These are phyloP conservation scores for Nemopilema nomurai DNA, from an alignment of 30 jellyfish, hydroid and myxozoan genomes.

Conservation along the genomic window DNA sequence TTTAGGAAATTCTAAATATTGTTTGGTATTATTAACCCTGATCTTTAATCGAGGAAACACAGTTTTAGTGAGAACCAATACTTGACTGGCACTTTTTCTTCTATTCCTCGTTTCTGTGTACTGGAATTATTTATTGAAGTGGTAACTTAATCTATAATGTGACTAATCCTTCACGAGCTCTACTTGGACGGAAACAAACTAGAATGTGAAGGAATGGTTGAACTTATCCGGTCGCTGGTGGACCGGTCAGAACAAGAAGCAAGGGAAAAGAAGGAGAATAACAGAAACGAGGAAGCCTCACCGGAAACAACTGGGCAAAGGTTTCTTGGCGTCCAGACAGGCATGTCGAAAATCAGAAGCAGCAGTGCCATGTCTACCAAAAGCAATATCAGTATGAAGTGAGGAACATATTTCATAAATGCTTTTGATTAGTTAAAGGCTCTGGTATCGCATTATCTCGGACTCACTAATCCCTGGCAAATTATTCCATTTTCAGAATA, in stretches of 20 bases:
- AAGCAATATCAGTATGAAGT: neutral
- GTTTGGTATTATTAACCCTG: too few relatives aligned
- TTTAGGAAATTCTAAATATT: too few relatives aligned
- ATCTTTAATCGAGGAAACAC: too few relatives aligned
- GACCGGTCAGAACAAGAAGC: slow-evolving; percentile 79
- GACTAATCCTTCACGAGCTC: slow-evolving; percentile 40
- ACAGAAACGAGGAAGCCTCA: neutral
- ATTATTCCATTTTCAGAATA: too few relatives aligned
- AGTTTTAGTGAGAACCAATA: too few relatives aligned
- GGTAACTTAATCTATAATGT: neutral
- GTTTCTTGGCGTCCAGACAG: slow-evolving; percentile 41
- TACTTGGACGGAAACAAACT: slow-evolving; percentile 75
- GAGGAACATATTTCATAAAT: too few relatives aligned
- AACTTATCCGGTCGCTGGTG: slow-evolving; percentile 58
- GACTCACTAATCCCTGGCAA: too few relatives aligned
- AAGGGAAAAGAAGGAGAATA: slow-evolving; percentile 25
- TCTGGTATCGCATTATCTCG: too few relatives aligned
- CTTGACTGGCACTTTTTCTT: too few relatives aligned
- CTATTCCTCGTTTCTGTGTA: too few relatives aligned
- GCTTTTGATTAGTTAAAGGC: too few relatives aligned
- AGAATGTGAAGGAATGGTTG: slow-evolving; percentile 87
- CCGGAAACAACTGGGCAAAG: neutral
- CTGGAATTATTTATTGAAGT: neutral
- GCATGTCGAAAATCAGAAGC: slow-evolving; percentile 35
- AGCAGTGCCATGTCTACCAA: slow-evolving; percentile 29